These are phyloP conservation scores for Drosophila bipectinata DNA, from an alignment of 1,140 invertebrate species.

Conservation along the genomic window DNA sequence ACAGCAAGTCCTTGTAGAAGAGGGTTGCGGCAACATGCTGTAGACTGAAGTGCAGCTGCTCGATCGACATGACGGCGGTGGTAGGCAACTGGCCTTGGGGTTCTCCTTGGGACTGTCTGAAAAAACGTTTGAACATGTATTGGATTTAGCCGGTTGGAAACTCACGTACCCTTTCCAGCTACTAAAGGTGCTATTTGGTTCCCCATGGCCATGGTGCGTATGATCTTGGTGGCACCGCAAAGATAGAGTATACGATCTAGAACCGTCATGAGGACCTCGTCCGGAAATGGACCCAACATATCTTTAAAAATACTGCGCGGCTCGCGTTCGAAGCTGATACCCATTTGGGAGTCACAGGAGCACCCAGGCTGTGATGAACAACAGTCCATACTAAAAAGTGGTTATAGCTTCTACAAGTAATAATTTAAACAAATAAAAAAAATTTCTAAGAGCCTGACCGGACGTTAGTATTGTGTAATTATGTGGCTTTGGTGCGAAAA, in stretches of 20 bases:
- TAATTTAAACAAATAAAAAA: neutral
- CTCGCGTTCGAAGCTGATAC: neutral
- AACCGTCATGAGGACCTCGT: conserved; percentile 52
- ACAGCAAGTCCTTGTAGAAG: neutral
- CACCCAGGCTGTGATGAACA: neutral
- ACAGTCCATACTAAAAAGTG: conserved; percentile 2
- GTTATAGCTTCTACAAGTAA: neutral
- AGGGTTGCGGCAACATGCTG: neutral
- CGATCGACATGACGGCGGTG: neutral
- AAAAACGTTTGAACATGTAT: neutral
- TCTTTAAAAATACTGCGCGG: neutral
- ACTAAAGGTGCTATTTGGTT: neutral
- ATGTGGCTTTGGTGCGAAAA: neutral
- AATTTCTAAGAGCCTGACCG: neutral
- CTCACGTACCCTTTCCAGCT: neutral
- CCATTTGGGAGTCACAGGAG: neutral
- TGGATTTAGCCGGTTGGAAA: neutral
- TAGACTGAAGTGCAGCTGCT: neutral
- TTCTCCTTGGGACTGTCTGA: neutral
- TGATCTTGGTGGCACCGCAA: conserved; percentile 39
- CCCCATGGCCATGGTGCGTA: neutral
- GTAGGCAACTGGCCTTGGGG: neutral
- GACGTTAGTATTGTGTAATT: neutral
- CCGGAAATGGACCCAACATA: conserved; percentile 45
- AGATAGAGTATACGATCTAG: conserved; percentile 51